Evolutionary conservation across 2,888 invertebrate species (phyloP).

Genomic region (Rosalia funebris): DNA sequence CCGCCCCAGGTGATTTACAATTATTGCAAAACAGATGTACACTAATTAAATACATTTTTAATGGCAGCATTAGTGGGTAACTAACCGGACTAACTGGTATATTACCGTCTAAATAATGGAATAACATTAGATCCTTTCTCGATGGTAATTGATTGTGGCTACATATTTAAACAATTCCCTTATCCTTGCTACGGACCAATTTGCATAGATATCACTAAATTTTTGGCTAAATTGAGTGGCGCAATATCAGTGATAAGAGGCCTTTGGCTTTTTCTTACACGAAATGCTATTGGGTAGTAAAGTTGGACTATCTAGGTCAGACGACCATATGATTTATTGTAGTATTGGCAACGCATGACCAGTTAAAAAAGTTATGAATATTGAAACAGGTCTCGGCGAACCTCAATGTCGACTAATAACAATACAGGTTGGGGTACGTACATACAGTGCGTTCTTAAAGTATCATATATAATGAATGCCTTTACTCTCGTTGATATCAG

Average conservation of each 20-base stretch:
- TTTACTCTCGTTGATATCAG: too few relatives aligned
- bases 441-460: too few relatives aligned
- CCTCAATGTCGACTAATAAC: too few relatives aligned
- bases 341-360: background rate
- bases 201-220: too few relatives aligned
- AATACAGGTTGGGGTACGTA: too few relatives aligned
- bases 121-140: background rate
- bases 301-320: background rate
- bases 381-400: background rate
- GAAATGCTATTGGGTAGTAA: too few relatives aligned
- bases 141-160: background rate
- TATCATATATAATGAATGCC: too few relatives aligned
- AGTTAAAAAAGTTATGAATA: background rate
- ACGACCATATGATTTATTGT: background rate
- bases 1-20: background rate
- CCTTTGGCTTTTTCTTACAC: too few relatives aligned
- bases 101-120: background rate
- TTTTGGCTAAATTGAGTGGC: too few relatives aligned
- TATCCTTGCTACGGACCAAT: too few relatives aligned
- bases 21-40: background rate
- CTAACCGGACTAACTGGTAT: background rate
- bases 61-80: background rate
- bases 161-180: too few relatives aligned
- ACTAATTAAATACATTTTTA: background rate
- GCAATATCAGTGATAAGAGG: too few relatives aligned